These are phyloP conservation scores for Anarrhichthys ocellatus DNA, from an alignment of 2,113 vertebrate genomes.

Conservation along the genomic window DNA sequence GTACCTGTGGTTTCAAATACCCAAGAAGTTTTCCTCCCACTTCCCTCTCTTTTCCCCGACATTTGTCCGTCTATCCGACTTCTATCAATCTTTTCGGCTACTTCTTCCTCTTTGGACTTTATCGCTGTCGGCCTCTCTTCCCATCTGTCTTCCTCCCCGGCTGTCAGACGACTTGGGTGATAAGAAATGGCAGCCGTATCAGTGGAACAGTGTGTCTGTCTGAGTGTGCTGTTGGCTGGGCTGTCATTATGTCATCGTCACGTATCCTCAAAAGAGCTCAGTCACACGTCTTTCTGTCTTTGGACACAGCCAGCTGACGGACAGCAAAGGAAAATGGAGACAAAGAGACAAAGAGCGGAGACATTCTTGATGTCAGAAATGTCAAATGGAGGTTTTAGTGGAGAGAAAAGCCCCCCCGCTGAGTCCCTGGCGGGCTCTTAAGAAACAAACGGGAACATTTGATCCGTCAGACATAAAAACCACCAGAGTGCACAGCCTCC, in stretches of 20 bases:
- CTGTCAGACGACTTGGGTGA: constrained; percentile 50
- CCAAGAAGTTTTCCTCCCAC: too few species aligned
- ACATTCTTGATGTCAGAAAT: constrained; percentile 42
- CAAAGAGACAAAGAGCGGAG: constrained; percentile 29
- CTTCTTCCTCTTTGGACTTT: constrained; percentile 22
- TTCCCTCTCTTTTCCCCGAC: neutral
- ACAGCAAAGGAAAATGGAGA: constrained; percentile 11
- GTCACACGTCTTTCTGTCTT: constrained; percentile 14
- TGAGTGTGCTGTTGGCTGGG: neutral
- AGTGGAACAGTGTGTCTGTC: constrained; percentile 13
- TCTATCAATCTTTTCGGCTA: constrained; percentile 5
- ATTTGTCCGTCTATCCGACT: constrained; percentile 25
- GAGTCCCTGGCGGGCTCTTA: constrained; percentile 19
- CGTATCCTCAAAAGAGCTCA: neutral
- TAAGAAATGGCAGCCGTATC: constrained; percentile 56
- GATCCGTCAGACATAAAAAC: constrained; percentile 10
- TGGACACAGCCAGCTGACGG: constrained; percentile 16
- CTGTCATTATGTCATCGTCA: constrained; percentile 50
- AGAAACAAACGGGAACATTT: constrained; percentile 8
- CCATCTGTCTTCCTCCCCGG: constrained; percentile 33
- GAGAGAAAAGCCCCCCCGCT: constrained; percentile 8
- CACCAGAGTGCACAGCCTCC: constrained; percentile 24
- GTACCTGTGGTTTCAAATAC: neutral
- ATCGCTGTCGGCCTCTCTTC: constrained; percentile 26
- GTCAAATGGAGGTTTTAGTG: constrained; percentile 26